A percentile compares a stretch with the other conserved stretches of the same genome.
Conservation (phyloP, 2,888 invertebrate genomes). For the Punctoribates punctum region DNA sequence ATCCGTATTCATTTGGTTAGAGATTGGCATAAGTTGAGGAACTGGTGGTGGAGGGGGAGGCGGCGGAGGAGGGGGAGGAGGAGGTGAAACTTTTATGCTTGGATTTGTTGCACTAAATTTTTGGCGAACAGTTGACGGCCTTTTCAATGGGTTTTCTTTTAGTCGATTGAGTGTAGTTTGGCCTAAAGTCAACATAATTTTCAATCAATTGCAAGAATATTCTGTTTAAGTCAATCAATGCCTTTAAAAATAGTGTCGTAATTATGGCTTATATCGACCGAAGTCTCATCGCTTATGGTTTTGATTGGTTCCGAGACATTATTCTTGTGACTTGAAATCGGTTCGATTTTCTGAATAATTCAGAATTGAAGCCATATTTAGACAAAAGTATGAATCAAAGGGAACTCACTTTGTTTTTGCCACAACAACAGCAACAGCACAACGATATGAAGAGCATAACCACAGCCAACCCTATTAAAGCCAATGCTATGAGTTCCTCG, state of each 20-base stretch:
- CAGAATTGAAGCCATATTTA: constrained; percentile 25
- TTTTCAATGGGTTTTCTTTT: constrained; percentile 20
- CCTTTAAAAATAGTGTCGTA: constrained; percentile 33
- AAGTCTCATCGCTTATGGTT: not conserved
- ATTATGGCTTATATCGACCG: constrained; percentile 12
- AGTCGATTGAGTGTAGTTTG: constrained; percentile 36
- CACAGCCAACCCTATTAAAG: constrained; percentile 8
- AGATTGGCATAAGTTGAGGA: not conserved
- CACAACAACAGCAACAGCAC: constrained; percentile 39
- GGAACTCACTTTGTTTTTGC: constrained; percentile 30
- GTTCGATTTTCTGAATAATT: constrained; percentile 30
- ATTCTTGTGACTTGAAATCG: constrained; percentile 5
- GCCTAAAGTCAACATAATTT: not conserved
- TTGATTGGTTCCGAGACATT: not conserved
- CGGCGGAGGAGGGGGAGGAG: not conserved
- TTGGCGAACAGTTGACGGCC: not conserved
- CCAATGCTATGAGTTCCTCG: constrained; percentile 34
- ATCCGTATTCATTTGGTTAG: not conserved
- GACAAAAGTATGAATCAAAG: not conserved
- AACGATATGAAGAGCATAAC: constrained; percentile 2
- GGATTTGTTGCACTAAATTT: not conserved
- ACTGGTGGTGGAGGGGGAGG: not conserved
- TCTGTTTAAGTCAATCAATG: not conserved
- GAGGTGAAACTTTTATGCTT: not conserved
- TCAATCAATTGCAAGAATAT: not conserved